phyloP scores from a whole-genome alignment of 2,797 vertebrate species.

The Peromyscus attwateri region DNA sequence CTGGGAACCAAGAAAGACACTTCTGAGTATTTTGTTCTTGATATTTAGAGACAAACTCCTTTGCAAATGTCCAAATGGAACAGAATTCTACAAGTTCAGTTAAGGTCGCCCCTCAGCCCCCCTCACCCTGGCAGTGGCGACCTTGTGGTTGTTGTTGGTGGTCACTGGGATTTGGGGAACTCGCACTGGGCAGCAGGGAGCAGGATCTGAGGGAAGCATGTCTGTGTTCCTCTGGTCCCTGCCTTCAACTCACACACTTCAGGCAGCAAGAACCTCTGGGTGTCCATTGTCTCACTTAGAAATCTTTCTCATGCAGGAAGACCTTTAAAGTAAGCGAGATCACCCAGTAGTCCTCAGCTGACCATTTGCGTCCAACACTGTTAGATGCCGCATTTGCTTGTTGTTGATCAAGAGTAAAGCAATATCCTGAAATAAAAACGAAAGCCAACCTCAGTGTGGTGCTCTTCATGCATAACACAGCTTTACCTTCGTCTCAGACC shows the following conservation, averaged over 20 bases:
- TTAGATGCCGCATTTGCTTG: neutral
- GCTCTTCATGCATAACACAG: neutral
- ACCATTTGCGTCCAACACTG: neutral
- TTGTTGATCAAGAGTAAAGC: neutral
- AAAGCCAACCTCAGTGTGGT: neutral
- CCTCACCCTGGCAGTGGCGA: neutral
- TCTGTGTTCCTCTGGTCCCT: neutral
- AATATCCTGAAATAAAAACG: conserved; percentile 12
- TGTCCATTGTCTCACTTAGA: conserved; percentile 14
- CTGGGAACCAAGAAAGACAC: neutral
- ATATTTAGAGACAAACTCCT: conserved; percentile 31
- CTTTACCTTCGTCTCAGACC: conserved; percentile 23
- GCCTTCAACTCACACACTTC: neutral
- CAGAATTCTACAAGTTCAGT: conserved; percentile 3
- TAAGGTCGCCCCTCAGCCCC: neutral
- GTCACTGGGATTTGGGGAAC: neutral
- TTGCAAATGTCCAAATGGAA: conserved; percentile 43
- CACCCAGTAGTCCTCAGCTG: neutral
- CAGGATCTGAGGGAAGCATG: neutral
- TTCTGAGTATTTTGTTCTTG: conserved; percentile 32
- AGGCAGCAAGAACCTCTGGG: neutral
- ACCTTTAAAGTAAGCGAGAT: neutral
- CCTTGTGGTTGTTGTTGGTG: neutral
- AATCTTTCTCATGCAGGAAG: neutral
- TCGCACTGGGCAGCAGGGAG: neutral